Conservation (phyloP, 2,797 vertebrate species). For the Parotocinclus haroldoi region DNA sequence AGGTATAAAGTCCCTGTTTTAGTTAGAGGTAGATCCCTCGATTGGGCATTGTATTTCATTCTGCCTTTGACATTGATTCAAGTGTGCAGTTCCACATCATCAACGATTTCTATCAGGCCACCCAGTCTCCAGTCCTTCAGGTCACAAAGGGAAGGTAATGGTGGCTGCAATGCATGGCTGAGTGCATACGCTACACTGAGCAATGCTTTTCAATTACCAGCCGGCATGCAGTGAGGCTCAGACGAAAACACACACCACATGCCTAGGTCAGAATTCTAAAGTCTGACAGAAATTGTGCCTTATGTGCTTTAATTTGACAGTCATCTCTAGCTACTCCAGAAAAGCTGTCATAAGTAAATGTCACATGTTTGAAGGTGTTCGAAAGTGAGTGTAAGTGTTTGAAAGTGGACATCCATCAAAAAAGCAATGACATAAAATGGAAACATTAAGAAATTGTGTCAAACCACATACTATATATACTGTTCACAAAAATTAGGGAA, state of each 20-base stretch:
- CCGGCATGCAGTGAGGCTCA: conserved; percentile 41
- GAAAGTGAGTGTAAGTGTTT: too few relatives aligned
- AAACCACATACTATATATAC: too few relatives aligned
- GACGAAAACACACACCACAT: conserved; percentile 59
- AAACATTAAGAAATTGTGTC: too few relatives aligned
- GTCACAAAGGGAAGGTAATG: conserved; percentile 65
- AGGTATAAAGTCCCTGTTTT: conserved; percentile 70
- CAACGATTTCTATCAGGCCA: conserved; percentile 64
- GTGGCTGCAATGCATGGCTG: conserved; percentile 69
- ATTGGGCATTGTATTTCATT: conserved; percentile 42
- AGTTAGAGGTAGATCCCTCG: background rate
- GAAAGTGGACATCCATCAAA: too few relatives aligned
- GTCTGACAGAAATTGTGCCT: conserved; percentile 65
- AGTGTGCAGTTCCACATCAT: conserved; percentile 60
- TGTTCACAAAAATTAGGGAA: too few relatives aligned
- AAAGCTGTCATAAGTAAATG: conserved; percentile 58
- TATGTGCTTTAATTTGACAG: conserved; percentile 75
- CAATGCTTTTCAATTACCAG: conserved; percentile 78
- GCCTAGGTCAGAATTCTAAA: conserved; percentile 68
- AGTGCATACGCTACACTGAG: conserved; percentile 74
- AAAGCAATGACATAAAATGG: too few relatives aligned
- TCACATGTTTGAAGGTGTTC: background rate
- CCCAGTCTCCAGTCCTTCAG: conserved; percentile 51
- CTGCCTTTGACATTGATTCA: conserved; percentile 60
- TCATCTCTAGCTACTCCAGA: conserved; percentile 64